Percentiles rank a stretch among this genome's conserved stretches.
Evolutionary conservation across 2,797 vertebrate species (phyloP).

Genomic region (Xerus rutilus): DNA sequence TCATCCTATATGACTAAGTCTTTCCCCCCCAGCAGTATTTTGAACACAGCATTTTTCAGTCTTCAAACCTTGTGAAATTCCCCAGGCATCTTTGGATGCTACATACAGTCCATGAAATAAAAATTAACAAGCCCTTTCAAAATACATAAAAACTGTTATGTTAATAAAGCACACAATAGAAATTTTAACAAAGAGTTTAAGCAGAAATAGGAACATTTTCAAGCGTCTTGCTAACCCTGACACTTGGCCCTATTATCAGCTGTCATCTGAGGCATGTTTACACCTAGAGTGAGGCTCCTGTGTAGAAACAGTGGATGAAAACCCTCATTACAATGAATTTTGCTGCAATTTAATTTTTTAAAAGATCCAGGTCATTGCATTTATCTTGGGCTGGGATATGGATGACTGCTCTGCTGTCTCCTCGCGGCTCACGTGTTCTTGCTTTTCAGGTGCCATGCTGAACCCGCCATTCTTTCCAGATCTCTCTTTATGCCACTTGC

Average conservation of each 20-base stretch:
- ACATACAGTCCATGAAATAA: too few species aligned
- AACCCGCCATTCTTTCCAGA: not conserved
- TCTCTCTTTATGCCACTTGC: not conserved
- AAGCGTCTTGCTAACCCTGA: not conserved
- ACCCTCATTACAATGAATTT: not conserved
- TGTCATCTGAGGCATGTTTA: not conserved
- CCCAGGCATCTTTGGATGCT: not conserved
- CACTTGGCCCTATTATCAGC: not conserved
- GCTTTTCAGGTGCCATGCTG: not conserved
- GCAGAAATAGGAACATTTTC: not conserved
- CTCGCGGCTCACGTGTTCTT: not conserved
- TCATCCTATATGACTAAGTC: not conserved
- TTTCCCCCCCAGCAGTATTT: not conserved
- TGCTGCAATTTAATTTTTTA: not conserved
- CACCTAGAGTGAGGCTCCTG: not conserved
- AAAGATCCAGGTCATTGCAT: not conserved
- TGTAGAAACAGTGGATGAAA: not conserved
- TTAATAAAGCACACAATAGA: not conserved
- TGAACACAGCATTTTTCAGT: not conserved
- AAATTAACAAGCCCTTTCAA: not conserved
- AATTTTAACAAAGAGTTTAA: not conserved
- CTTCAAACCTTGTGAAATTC: not conserved
- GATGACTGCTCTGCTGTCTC: not conserved
- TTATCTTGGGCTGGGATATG: not conserved
- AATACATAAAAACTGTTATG: not conserved